Evolutionary conservation across 2,888 invertebrate genomes (phyloP), one percentile per base, ranked within the genome.

Genomic region (Poecilus cupreus): DNA sequence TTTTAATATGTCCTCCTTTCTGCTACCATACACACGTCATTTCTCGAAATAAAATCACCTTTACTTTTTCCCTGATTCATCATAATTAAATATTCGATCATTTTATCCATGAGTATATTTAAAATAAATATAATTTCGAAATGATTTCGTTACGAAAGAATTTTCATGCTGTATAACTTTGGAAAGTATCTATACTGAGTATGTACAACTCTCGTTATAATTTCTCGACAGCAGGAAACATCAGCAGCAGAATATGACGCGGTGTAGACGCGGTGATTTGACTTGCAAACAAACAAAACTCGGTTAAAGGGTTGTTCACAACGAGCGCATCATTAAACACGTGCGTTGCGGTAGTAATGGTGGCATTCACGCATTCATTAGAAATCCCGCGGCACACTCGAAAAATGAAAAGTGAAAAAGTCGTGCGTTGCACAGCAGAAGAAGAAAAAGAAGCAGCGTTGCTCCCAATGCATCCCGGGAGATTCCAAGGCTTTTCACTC

Each of bases 311-410:
- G 64, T 32, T 79, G 68, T 79, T 79, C 32, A 78, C 18, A 70
- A 32, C 70, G 51, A 51, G 79, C 70, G 79, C 79, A 79, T 79
- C 79, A 79, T 79, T 79, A 79, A 79, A 68, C 79, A 68, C 68
- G 68, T 70, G 54, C 68, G 54, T 51, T 70, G 51, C 70, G 22
- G 18, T 39, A 24, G 32, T 32, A 32, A 5, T 32, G 32, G 32
- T 32, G 4, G 32, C 32, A 32, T 32, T 18, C 43, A 46, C 32
- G 46, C 43, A 68, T 70, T 79, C 79, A 79, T 79, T 79, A 79
- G 49, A 79, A 76, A 70, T 79, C 57, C 79, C 68, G 46, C 49
- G 26, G 46, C 26, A 68, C 78, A 46, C 49, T 68, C 78, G 46
- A 46, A 68, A 64, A 49, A 64, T 78, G 43, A 78, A 68, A 76